Conservation (phyloP, 1,140 invertebrate genomes). For the Rhopalosiphum maidis region DNA sequence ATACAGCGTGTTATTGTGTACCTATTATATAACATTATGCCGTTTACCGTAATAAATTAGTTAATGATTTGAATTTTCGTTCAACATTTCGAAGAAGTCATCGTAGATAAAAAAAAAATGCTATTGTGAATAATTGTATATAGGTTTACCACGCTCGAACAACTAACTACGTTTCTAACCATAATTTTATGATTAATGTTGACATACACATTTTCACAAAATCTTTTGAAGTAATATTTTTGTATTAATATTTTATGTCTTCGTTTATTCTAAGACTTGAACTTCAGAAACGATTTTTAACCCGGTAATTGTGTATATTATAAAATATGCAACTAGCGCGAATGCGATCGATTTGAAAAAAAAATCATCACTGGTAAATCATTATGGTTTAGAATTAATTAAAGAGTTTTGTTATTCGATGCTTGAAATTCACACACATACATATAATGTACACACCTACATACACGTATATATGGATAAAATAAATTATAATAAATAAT, state of each 20-base stretch:
- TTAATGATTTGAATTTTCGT: neutral
- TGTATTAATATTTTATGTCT: neutral
- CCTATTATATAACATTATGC: neutral
- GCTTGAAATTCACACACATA: neutral
- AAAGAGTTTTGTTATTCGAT: neutral
- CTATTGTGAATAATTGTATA: neutral
- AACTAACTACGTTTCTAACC: neutral
- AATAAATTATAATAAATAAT: constrained; percentile 21
- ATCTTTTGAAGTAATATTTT: neutral
- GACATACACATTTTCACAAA: neutral
- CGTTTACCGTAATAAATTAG: neutral
- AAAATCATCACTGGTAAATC: neutral
- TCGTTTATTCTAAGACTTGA: neutral
- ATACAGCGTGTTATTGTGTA: too few relatives aligned
- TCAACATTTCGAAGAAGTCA: neutral
- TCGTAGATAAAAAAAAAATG: neutral
- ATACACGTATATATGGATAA: neutral
- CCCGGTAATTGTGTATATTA: neutral
- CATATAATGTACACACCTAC: neutral
- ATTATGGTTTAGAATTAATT: neutral
- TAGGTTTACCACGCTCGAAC: too few relatives aligned
- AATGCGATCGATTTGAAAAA: neutral
- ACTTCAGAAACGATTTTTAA: neutral
- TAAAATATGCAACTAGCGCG: neutral
- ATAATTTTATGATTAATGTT: neutral